Evolutionary conservation across 2,113 vertebrate genomes (phyloP).

Genomic region (Rhea americana): DNA sequence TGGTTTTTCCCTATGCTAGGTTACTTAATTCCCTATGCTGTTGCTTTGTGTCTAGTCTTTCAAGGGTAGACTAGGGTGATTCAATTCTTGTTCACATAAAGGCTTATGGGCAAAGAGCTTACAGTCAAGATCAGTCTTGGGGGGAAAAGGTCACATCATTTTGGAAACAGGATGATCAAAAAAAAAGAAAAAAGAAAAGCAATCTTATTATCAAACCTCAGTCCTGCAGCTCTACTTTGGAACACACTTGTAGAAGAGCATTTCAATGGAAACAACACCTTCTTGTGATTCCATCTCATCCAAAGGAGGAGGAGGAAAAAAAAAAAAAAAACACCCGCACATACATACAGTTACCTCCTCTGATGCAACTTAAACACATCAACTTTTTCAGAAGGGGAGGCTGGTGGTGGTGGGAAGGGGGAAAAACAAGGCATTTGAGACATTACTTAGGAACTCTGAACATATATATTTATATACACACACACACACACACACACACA

Average conservation of each 20-base stretch:
- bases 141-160: background rate
- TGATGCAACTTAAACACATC: background rate
- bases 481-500: background rate
- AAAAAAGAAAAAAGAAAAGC: background rate
- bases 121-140: too few species aligned
- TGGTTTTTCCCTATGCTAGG: background rate
- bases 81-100: background rate
- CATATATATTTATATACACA: background rate
- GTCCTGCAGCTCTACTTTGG: background rate
- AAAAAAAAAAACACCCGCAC: too few species aligned
- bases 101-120: too few species aligned
- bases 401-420: background rate
- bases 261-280: too few species aligned
- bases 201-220: background rate
- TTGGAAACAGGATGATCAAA: background rate
- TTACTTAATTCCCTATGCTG: background rate
- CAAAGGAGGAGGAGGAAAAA: too few species aligned
- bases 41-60: background rate
- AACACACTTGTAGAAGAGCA: background rate
- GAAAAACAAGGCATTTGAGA: background rate
- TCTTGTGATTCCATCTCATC: too few species aligned
- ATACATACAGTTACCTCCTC: background rate
- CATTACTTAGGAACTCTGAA: background rate
- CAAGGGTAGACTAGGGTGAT: too few species aligned
- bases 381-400: background rate